Percentiles rank a stretch among this genome's conserved stretches.
Evolutionary conservation across 1,140 invertebrate genomes (phyloP).

Genomic region (Choristoneura fumiferana): DNA sequence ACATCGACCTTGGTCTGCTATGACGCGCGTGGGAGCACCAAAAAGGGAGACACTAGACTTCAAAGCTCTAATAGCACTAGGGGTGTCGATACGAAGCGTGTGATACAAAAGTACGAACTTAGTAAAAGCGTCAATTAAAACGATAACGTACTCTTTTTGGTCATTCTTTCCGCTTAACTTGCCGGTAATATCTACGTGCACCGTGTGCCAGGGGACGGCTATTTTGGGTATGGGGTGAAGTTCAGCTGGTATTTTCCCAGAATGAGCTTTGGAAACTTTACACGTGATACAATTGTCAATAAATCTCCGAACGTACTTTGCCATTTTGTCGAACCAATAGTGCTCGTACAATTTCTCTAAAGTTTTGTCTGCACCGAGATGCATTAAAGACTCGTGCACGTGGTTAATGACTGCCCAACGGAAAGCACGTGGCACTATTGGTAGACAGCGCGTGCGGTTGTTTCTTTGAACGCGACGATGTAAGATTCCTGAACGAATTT

Average conservation of each 20-base stretch:
- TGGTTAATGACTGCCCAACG: conserved; percentile 39
- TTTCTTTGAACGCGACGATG: neutral
- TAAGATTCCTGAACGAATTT: neutral
- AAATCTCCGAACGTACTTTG: neutral
- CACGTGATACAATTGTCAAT: conserved; percentile 31
- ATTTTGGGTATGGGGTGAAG: neutral
- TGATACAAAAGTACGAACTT: neutral
- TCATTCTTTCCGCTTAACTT: neutral
- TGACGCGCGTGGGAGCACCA: neutral
- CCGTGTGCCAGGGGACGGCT: neutral
- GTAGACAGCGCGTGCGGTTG: conserved; percentile 22
- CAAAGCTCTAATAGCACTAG: neutral
- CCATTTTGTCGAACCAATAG: neutral
- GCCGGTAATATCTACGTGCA: neutral
- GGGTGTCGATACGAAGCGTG: neutral
- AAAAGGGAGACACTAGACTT: neutral
- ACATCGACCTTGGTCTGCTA: neutral
- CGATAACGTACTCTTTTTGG: neutral
- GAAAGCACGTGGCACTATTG: conserved; percentile 38
- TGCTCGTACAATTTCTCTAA: neutral
- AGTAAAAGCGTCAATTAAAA: neutral
- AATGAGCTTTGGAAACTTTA: conserved; percentile 29
- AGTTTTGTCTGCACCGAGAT: conserved; percentile 6
- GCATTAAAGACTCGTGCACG: conserved; percentile 30
- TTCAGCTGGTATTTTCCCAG: neutral